phyloP scores from a whole-genome alignment of 2,113 vertebrate species.

The Anguilla rostrata region DNA sequence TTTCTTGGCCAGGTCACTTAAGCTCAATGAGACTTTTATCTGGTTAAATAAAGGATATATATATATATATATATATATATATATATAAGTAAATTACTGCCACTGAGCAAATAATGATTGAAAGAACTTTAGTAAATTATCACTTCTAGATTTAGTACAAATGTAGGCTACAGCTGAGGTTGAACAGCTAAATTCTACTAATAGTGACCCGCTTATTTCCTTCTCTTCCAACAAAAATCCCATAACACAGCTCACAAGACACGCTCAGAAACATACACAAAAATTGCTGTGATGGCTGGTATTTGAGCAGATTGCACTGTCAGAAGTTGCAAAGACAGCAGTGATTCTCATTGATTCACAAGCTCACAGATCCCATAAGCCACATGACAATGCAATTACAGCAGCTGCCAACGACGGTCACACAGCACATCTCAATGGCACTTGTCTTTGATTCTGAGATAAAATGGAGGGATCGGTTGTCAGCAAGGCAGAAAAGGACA shows the following conservation, averaged over 20 bases:
- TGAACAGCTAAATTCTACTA: not conserved
- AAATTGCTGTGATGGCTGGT: not conserved
- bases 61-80: too few species aligned
- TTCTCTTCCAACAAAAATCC: not conserved
- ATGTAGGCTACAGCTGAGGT: not conserved
- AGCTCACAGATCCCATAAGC: constrained; percentile 22
- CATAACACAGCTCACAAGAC: not conserved
- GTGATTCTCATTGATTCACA: constrained; percentile 21
- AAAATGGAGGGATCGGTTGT: constrained; percentile 5
- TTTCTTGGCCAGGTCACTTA: too few species aligned
- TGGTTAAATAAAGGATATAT: too few species aligned
- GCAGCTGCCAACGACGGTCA: constrained; percentile 9
- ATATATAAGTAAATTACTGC: too few species aligned
- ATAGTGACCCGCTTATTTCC: not conserved
- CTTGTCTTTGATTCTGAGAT: constrained; percentile 22
- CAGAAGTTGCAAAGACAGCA: constrained; percentile 15
- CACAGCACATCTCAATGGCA: constrained; percentile 28
- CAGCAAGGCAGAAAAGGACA: not conserved
- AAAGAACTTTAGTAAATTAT: not conserved
- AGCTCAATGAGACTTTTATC: too few species aligned
- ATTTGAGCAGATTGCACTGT: constrained; percentile 18
- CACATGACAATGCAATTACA: constrained; percentile 30
- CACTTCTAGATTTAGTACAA: not conserved
- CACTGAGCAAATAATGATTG: too few species aligned
- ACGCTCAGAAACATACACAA: not conserved